Conservation (phyloP, 2,888 invertebrate genomes). For the Scrobipalpa atriplicella region DNA sequence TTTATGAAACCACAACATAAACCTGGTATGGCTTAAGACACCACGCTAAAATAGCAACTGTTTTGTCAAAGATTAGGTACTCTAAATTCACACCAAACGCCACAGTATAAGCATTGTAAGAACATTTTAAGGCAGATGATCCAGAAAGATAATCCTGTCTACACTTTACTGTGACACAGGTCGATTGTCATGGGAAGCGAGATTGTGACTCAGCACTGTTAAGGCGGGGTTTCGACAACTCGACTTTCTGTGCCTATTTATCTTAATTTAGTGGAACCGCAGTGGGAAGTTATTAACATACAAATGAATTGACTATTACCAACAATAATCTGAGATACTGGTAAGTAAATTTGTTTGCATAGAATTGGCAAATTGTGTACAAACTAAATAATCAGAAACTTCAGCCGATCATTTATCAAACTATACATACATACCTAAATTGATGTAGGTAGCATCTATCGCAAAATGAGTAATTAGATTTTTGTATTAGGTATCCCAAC, state of each 20-base stretch:
- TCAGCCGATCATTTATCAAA: too few species aligned
- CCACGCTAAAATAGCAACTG: too few species aligned
- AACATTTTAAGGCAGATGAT: constrained; percentile 30
- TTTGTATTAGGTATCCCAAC: too few species aligned
- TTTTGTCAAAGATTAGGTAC: background rate
- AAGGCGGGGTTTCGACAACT: constrained; percentile 5
- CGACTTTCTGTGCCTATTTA: background rate
- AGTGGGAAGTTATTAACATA: constrained; percentile 9
- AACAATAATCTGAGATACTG: background rate
- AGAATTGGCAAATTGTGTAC: background rate
- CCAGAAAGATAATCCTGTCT: constrained; percentile 41
- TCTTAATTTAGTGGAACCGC: background rate
- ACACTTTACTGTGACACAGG: constrained; percentile 35
- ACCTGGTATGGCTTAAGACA: too few species aligned
- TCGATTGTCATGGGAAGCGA: constrained; percentile 61
- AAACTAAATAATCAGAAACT: too few species aligned
- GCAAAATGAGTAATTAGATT: too few species aligned
- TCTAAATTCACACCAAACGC: background rate
- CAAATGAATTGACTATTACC: constrained; percentile 18
- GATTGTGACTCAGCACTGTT: constrained; percentile 51
- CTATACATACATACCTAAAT: too few species aligned
- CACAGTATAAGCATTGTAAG: constrained; percentile 21
- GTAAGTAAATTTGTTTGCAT: background rate
- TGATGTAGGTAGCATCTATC: too few species aligned
- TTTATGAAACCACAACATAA: too few species aligned